Percentiles rank a stretch among this genome's conserved stretches.
Conservation (phyloP, 2,113 vertebrate genomes). For the Peromyscus leucopus region DNA sequence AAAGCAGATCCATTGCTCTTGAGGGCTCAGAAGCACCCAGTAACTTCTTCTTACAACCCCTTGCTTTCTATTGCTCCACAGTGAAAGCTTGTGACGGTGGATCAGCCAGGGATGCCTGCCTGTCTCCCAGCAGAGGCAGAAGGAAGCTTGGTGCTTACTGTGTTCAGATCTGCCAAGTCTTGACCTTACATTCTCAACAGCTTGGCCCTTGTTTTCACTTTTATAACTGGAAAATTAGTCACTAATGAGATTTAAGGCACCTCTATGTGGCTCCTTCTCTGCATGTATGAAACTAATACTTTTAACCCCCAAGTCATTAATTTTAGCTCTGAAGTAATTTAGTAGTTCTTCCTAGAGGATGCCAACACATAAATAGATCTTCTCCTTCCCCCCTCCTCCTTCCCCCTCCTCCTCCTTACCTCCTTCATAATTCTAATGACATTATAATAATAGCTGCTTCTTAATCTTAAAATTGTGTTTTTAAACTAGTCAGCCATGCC, state of each 20-base stretch:
- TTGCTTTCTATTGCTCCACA: neutral
- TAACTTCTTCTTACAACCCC: neutral
- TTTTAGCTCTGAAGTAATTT: conserved; percentile 57
- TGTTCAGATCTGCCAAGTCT: neutral
- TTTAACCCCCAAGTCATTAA: conserved; percentile 45
- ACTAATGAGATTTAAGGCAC: conserved; percentile 54
- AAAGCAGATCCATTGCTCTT: neutral
- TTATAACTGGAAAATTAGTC: conserved; percentile 56
- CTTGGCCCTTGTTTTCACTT: conserved; percentile 43
- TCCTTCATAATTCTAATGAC: neutral
- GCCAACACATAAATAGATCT: neutral
- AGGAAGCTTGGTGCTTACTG: neutral
- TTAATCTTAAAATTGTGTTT: conserved; percentile 54
- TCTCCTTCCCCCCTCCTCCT: neutral
- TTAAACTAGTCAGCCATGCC: neutral
- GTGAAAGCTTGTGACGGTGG: neutral
- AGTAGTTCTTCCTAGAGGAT: neutral
- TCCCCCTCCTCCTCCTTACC: too few relatives aligned
- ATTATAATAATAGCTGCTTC: conserved; percentile 42
- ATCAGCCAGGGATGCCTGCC: neutral
- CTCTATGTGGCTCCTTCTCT: neutral
- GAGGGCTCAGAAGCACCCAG: rapidly evolving
- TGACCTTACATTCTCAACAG: neutral
- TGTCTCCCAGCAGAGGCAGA: neutral
- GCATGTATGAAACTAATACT: conserved; percentile 30